Evolutionary conservation across 1,140 invertebrate species (phyloP).

Genomic region (Drosophila virilis): DNA sequence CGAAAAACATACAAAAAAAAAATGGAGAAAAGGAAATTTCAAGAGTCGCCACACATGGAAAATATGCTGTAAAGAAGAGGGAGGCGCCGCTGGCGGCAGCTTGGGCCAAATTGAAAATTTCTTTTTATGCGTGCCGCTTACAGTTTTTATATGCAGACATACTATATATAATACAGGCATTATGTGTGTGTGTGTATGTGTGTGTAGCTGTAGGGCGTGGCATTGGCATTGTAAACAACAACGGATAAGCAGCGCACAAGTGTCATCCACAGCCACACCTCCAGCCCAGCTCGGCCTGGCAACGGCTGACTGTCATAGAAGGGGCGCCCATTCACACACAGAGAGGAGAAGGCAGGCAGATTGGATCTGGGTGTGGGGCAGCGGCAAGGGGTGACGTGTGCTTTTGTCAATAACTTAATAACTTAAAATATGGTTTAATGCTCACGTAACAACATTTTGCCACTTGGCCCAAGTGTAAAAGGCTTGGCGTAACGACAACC

Average conservation of each 20-base stretch:
- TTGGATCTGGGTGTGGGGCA: too few relatives aligned
- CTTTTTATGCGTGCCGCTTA: constrained; percentile 70
- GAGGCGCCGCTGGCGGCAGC: constrained; percentile 40
- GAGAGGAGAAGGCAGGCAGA: too few relatives aligned
- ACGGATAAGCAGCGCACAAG: constrained; percentile 77
- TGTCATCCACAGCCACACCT: constrained; percentile 59
- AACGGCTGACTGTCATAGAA: constrained; percentile 42
- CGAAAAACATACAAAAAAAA: constrained; percentile 12
- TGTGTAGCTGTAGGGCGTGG: constrained; percentile 60
- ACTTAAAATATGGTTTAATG: constrained; percentile 83
- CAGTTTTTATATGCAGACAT: constrained; percentile 75
- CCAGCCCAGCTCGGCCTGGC: constrained; percentile 30
- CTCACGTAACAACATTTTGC: constrained; percentile 82
- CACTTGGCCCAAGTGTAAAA: constrained; percentile 76
- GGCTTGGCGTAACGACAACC: constrained; percentile 35
- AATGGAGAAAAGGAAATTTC: constrained; percentile 8
- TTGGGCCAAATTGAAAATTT: constrained; percentile 69
- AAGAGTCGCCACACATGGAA: constrained; percentile 1
- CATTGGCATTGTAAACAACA: constrained; percentile 74
- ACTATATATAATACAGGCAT: constrained; percentile 58
- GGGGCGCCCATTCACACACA: neutral
- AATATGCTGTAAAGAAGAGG: constrained; percentile 10
- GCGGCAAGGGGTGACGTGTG: constrained; percentile 71
- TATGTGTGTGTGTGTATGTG: constrained; percentile 32
- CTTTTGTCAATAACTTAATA: constrained; percentile 83